Evolutionary conservation across 92 coral and sea anemone species (phyloP).

Genomic region (Porites cylindrica): DNA sequence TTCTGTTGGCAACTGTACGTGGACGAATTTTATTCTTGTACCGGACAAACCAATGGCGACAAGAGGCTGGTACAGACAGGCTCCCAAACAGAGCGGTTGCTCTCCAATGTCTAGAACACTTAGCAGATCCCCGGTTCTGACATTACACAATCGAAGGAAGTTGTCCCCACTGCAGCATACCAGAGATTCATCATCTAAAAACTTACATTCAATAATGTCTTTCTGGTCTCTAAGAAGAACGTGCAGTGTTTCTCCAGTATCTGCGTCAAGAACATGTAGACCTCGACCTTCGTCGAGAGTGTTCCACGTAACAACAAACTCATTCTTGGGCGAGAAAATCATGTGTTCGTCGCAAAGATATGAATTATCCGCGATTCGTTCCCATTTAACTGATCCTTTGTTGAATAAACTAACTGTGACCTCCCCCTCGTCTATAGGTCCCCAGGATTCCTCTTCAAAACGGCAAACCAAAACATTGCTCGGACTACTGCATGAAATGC

Average conservation of each 20-base stretch:
- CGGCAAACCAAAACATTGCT: background rate
- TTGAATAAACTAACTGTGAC: background rate
- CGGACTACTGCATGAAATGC: too few relatives aligned
- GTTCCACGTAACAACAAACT: slow-evolving; percentile 6
- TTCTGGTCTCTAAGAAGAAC: background rate
- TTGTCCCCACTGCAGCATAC: slow-evolving; percentile 9
- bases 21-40: slow-evolving; percentile 1
- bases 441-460: too few relatives aligned
- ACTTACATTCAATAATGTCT: slow-evolving; percentile 21
- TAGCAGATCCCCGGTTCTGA: background rate
- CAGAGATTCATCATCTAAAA: background rate
- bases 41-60: slow-evolving; percentile 12
- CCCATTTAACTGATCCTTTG: background rate
- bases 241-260: background rate
- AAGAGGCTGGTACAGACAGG: background rate
- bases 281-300: background rate
- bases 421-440: background rate
- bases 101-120: slow-evolving; percentile 13
- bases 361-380: too few relatives aligned
- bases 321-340: background rate
- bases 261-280: background rate
- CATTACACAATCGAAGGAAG: slow-evolving; percentile 11
- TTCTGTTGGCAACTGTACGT: background rate
- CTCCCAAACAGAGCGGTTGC: background rate
- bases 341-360: background rate